A percentile compares a stretch with the other conserved stretches of the same genome.
These are phyloP conservation scores for Norana najaformis DNA, from an alignment of 2,888 invertebrate species.

Conservation along the genomic window DNA sequence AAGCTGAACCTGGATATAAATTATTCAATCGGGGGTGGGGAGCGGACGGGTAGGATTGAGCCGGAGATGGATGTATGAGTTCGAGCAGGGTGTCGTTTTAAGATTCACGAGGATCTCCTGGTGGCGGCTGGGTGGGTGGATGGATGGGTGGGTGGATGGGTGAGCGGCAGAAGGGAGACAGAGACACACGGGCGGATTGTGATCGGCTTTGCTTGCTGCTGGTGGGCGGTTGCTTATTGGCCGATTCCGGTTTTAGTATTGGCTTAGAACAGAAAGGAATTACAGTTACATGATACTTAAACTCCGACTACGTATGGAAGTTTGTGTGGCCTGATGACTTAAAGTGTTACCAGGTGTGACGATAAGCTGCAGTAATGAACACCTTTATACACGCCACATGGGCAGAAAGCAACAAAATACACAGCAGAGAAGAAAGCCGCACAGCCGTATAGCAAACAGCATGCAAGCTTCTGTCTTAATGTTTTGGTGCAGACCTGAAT, in stretches of 20 bases:
- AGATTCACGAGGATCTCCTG: conserved; percentile 10
- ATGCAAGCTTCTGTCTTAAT: neutral
- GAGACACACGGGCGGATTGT: neutral
- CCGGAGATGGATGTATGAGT: conserved; percentile 22
- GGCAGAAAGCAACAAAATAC: too few relatives aligned
- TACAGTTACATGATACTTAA: neutral
- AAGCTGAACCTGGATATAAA: conserved; percentile 20
- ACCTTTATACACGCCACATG: too few relatives aligned
- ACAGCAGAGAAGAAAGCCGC: too few relatives aligned
- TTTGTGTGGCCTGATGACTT: neutral
- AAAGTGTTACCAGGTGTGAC: neutral
- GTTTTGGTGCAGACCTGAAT: neutral
- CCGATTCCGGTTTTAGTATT: neutral
- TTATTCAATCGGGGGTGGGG: conserved; percentile 24
- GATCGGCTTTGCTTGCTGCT: neutral
- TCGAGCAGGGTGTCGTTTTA: conserved; percentile 23
- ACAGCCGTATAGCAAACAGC: too few relatives aligned
- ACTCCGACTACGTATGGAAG: neutral
- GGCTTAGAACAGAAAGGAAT: neutral
- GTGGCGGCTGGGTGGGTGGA: conserved; percentile 5
- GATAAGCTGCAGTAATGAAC: too few relatives aligned
- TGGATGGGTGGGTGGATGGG: neutral
- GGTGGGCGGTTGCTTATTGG: neutral
- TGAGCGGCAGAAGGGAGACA: neutral
- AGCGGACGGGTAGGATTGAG: neutral